These are phyloP conservation scores for Platalea minor DNA, from an alignment of 2,797 vertebrate genomes.

Conservation along the genomic window DNA sequence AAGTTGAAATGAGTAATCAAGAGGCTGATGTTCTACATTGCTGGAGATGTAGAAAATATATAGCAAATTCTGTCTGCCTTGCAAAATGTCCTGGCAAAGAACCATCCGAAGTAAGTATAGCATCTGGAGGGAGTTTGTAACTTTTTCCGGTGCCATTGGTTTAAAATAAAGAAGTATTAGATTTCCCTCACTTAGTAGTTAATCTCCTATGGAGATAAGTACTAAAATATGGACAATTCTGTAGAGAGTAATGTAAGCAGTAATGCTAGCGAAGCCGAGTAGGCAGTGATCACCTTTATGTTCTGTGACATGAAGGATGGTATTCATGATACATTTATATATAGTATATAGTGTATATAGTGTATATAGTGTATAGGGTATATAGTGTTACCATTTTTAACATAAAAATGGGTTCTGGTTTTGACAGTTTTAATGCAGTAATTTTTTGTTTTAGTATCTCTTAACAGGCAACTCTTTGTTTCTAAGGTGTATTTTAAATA, in stretches of 20 bases:
- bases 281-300: not conserved
- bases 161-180: not conserved
- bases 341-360: too few relatives aligned
- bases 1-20: constrained; percentile 7
- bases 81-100: constrained; percentile 35
- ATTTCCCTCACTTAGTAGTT: not conserved
- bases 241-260: not conserved
- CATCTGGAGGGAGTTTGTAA: not conserved
- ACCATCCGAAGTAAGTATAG: constrained; percentile 45
- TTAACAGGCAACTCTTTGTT: not conserved
- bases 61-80: constrained; percentile 64
- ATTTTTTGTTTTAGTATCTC: not conserved
- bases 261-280: not conserved
- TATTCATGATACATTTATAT: not conserved
- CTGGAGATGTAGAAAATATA: constrained; percentile 71
- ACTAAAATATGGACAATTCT: not conserved
- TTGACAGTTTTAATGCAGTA: not conserved
- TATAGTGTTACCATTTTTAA: not conserved
- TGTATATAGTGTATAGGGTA: too few relatives aligned
- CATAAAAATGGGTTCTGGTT: not conserved
- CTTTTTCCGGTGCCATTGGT: not conserved
- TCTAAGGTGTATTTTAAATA: not conserved
- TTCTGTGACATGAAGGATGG: not conserved
- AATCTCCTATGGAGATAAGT: not conserved
- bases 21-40: constrained; percentile 53